These are phyloP conservation scores for Phrynocephalus versicolor DNA, from an alignment of 2,113 vertebrate genomes.

Conservation along the genomic window DNA sequence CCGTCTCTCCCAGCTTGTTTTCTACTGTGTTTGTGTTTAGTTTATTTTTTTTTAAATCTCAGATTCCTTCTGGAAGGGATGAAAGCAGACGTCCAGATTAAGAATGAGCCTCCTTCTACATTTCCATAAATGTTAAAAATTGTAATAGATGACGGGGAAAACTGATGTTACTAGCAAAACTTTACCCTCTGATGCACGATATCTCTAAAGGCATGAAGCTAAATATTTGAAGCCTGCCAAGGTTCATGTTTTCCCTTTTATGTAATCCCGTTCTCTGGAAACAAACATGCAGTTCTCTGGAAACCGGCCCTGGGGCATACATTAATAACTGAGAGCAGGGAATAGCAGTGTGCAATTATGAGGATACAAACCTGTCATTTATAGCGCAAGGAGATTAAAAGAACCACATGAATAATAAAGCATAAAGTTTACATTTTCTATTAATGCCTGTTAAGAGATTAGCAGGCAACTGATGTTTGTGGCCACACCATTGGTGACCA, in stretches of 20 bases:
- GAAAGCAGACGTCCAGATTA: neutral
- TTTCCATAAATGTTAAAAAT: neutral
- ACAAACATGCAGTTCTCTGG: neutral
- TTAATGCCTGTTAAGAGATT: fast-evolving
- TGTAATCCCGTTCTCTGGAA: neutral
- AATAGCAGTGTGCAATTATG: neutral
- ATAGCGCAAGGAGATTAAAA: neutral
- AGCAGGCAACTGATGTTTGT: neutral
- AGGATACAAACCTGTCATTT: neutral
- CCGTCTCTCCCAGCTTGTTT: too few species aligned
- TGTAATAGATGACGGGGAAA: too few species aligned
- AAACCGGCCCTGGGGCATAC: neutral
- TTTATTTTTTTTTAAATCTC: neutral
- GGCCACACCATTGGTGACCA: neutral
- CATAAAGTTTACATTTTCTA: neutral
- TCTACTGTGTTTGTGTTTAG: too few species aligned
- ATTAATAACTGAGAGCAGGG: neutral
- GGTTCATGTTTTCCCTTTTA: neutral
- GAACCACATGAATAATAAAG: neutral
- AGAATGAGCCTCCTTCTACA: neutral
- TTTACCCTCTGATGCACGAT: too few species aligned
- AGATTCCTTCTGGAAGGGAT: neutral
- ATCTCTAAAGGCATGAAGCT: neutral
- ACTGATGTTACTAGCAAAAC: neutral
- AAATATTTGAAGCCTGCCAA: neutral